Percentiles rank a stretch among this genome's conserved stretches.
Evolutionary conservation across 2,888 invertebrate genomes (phyloP).

Genomic region (Folsomia manolachei): DNA sequence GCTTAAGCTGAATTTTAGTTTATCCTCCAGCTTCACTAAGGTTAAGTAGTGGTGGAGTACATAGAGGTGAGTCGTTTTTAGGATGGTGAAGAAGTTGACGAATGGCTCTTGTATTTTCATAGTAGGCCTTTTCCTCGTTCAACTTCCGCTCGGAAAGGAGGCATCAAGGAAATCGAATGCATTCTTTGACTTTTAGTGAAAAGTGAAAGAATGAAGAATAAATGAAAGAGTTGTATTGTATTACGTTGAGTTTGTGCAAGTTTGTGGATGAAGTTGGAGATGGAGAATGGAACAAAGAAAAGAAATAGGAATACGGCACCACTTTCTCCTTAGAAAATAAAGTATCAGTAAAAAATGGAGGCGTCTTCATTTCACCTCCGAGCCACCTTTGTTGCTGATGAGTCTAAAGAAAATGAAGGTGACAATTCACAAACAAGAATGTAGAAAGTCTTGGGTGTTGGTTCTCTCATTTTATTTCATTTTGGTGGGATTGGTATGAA

Average conservation of each 20-base stretch:
- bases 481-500: neutral
- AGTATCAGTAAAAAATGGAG: neutral
- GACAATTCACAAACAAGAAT: neutral
- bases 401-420: neutral
- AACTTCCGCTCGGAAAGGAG: neutral
- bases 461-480: neutral
- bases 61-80: constrained; percentile 1
- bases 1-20: constrained; percentile 28
- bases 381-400: neutral
- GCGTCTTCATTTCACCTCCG: constrained; percentile 18
- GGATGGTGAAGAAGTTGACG: constrained; percentile 28
- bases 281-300: neutral
- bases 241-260: neutral
- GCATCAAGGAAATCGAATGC: constrained; percentile 4
- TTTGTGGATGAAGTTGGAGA: constrained; percentile 6
- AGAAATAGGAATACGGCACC: neutral
- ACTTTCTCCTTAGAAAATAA: constrained; percentile 4
- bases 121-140: no score
- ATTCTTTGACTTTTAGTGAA: neutral
- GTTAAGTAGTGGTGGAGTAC: constrained; percentile 29
- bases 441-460: constrained; percentile 1
- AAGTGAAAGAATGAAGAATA: constrained; percentile 10
- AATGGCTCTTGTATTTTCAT: constrained; percentile 26
- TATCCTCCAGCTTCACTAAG: constrained; percentile 16
- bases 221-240: constrained; percentile 22